Percentiles rank a stretch among this genome's conserved stretches.
Evolutionary conservation across 1,140 invertebrate species (phyloP).

Genomic region (Heliconius hermathena): DNA sequence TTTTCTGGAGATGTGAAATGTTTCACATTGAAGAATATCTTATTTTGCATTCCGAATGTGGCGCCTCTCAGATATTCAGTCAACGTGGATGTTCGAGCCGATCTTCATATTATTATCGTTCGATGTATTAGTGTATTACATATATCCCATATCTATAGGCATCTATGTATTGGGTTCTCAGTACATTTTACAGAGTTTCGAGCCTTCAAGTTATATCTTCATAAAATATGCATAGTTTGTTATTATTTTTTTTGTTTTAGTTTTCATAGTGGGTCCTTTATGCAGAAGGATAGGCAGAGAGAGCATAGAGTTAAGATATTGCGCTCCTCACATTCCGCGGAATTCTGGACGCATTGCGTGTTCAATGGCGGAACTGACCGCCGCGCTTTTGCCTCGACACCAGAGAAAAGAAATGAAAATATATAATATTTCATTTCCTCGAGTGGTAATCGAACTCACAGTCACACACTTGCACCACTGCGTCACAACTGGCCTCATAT

Average conservation of each 20-base stretch:
- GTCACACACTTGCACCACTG: no score
- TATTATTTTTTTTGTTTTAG: not conserved
- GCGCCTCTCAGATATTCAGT: constrained; percentile 29
- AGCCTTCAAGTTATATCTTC: not conserved
- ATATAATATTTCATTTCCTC: no score
- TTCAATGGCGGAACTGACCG: no score
- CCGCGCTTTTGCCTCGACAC: no score
- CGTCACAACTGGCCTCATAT: no score
- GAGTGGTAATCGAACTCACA: no score
- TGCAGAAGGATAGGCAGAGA: no score
- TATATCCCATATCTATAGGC: not conserved
- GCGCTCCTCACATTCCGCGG: no score
- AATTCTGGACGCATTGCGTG: no score
- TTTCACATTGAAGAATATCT: constrained; percentile 23
- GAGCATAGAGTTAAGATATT: no score
- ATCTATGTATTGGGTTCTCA: not conserved
- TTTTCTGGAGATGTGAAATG: constrained; percentile 10
- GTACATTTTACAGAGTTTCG: not conserved
- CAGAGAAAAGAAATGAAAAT: no score
- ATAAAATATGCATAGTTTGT: not conserved
- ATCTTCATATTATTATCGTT: constrained; percentile 34
- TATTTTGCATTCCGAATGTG: constrained; percentile 27
- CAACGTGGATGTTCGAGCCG: constrained; percentile 29
- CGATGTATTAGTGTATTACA: not conserved
- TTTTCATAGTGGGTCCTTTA: not conserved